phyloP scores from a whole-genome alignment of 2,113 vertebrate genomes.

The Polyodon spathula region DNA sequence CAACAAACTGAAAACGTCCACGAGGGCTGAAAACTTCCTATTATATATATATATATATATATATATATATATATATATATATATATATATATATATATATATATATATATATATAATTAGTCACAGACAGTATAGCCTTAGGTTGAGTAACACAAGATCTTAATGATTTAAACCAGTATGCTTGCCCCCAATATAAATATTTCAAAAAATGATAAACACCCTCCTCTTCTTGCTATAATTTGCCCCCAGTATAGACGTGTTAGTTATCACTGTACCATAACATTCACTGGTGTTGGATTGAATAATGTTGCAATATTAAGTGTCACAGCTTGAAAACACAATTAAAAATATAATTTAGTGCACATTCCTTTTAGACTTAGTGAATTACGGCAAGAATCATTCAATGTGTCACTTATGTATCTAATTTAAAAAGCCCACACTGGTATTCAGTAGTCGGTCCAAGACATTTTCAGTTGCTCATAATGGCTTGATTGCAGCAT shows the following conservation, averaged over 20 bases:
- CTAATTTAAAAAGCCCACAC: slow-evolving; percentile 53
- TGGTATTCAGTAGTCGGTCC: no score
- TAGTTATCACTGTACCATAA: slow-evolving; percentile 27
- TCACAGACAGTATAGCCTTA: not conserved
- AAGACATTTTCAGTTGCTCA: no score
- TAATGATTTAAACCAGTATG: no score
- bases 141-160: no score
- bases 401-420: slow-evolving; percentile 51
- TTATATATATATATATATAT: no score
- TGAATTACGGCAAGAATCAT: slow-evolving; percentile 37
- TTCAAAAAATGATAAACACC: not conserved
- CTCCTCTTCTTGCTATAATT: slow-evolving; percentile 16
- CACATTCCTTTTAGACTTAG: slow-evolving; percentile 41
- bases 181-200: not conserved
- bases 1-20: no score
- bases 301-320: slow-evolving; percentile 39
- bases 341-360: slow-evolving; percentile 47
- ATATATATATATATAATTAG: no score
- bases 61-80: slow-evolving; percentile 1
- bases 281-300: slow-evolving; percentile 33
- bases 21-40: no score
- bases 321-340: slow-evolving; percentile 41
- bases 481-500: no score
- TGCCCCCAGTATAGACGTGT: slow-evolving; percentile 20
- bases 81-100: no score